Percentiles rank a stretch among this genome's conserved stretches.
These are phyloP conservation scores for Aurelia sp. DNA, from an alignment of 30 jellyfish, hydroid and myxozoan genomes.

Conservation along the genomic window DNA sequence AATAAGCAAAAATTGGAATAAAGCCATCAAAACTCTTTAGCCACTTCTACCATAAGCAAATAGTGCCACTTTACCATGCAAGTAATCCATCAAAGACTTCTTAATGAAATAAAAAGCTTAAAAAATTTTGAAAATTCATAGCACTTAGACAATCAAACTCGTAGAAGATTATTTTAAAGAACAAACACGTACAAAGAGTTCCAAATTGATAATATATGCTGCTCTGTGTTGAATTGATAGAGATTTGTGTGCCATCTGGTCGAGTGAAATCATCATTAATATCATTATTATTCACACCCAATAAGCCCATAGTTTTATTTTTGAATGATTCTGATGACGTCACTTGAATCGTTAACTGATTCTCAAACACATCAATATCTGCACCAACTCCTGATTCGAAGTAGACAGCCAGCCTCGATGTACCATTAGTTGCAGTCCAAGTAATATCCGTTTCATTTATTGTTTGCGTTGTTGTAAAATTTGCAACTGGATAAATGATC, in stretches of 20 bases:
- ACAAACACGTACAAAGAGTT: constrained; percentile 47
- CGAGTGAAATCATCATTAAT: constrained; percentile 59
- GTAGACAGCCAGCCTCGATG: constrained; percentile 24
- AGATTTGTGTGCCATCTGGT: constrained; percentile 57
- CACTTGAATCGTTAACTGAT: constrained; percentile 38
- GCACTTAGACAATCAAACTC: background rate
- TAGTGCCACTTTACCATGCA: too few relatives aligned
- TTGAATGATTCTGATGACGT: background rate
- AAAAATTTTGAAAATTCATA: background rate
- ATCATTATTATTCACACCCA: constrained; percentile 59
- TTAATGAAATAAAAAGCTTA: background rate
- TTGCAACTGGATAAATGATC: constrained; percentile 5
- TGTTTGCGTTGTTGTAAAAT: constrained; percentile 47
- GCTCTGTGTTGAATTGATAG: constrained; percentile 71
- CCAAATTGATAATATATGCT: constrained; percentile 67
- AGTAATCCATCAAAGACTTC: too few relatives aligned
- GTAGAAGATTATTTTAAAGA: background rate
- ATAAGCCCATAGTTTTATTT: constrained; percentile 58
- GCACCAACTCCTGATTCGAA: constrained; percentile 67
- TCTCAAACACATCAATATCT: constrained; percentile 29
- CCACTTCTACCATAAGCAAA: too few relatives aligned
- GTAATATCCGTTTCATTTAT: constrained; percentile 61
- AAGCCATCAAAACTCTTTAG: too few relatives aligned
- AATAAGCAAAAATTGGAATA: too few relatives aligned
- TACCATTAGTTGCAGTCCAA: constrained; percentile 30